Base-by-base conservation (phyloP, 2,113 vertebrate species). In the Fregata magnificens region DNA sequence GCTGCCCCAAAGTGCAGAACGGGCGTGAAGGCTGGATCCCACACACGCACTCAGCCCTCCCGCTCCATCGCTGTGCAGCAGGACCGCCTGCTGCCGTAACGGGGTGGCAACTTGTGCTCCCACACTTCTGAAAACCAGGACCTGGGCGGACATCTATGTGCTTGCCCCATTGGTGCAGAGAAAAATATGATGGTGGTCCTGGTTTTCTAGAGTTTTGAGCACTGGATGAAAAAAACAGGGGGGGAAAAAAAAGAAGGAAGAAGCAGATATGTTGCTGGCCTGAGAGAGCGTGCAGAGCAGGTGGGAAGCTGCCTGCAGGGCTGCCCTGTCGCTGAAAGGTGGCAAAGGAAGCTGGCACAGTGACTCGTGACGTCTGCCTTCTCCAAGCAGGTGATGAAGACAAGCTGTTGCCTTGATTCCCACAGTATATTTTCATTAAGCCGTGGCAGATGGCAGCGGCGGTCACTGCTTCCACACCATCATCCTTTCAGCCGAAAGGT, bases 401-500 rank as follows among this genome's bases (percentile, higher is more conserved):
- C 96, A 97, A 95, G 93, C 96, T 96, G 94, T 19, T 85, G 63
- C 85, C 78, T 86, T 25, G 49, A 72, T 95, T 97, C 94, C 91
- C 95, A 86, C 94, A 88, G 96, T 90, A 86, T 65, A 89, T 94
- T 96, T 97, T 92, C 96, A 97, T 95, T 85, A 96, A 78, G 90
- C 65, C 3, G 2, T 93, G 90, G 93, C 96, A 97, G 97, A 97
- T 93, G 93, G 96, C 88, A 86, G 71, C 6, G 12, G 93, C 94
- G 96, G 95, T 96, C 92, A 95, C 82, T 0, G 9, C 91, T 92
- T 94, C 94, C 92, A 95, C 92, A 87, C 85, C 95, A 42, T 13
- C 94, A 89, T 85, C 89, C 69, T 88, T 74, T 11, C 91, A 91
- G 63, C 55, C 1, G 61, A 81, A 83, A 90, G 86, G 91, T 70